Evolutionary conservation across 2,113 vertebrate species (phyloP).

Genomic region (Athene cunicularia): DNA sequence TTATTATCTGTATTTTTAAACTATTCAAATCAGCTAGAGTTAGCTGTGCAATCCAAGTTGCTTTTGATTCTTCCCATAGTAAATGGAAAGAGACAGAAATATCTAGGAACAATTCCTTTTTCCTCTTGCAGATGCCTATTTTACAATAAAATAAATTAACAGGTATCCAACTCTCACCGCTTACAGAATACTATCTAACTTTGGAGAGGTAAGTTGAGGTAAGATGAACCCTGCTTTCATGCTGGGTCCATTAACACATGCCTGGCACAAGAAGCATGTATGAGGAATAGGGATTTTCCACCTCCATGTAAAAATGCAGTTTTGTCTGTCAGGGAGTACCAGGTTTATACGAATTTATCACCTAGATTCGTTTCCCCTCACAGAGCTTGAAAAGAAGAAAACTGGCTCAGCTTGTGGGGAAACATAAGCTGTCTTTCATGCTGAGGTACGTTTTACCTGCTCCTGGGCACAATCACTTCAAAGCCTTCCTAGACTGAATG

Average conservation of each 20-base stretch:
- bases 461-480: conserved; percentile 22
- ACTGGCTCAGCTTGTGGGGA: not conserved
- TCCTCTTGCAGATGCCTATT: not conserved
- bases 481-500: conserved; percentile 1
- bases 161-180: not conserved
- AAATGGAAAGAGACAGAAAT: not conserved
- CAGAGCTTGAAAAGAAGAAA: not conserved
- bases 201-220: not conserved
- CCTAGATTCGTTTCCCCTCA: not conserved
- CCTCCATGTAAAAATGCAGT: not conserved
- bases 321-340: not conserved
- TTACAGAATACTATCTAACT: not conserved
- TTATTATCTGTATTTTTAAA: not conserved
- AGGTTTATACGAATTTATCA: not conserved
- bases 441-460: not conserved
- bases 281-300: not conserved
- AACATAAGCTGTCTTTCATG: not conserved
- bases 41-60: not conserved
- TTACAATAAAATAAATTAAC: not conserved
- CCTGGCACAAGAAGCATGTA: not conserved
- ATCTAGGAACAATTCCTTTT: not conserved
- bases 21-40: not conserved
- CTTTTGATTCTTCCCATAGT: not conserved
- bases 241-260: not conserved
- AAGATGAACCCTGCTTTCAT: not conserved